Evolutionary conservation across 2,113 vertebrate species (phyloP).

Genomic region (Perca flavescens): DNA sequence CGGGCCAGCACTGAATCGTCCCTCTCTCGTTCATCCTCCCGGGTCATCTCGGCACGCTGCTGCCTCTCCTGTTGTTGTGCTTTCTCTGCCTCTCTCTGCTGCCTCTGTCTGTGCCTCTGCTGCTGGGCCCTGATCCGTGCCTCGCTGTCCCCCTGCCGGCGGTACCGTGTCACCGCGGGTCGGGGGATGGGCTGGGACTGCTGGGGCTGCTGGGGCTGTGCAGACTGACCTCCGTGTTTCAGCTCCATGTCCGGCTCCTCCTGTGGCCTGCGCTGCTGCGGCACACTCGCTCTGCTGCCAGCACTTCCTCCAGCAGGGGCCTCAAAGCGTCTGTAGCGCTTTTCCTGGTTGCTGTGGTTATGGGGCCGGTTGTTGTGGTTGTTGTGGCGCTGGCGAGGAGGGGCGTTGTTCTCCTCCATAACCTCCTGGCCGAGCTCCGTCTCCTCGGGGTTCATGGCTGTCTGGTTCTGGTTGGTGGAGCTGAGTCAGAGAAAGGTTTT

Average conservation of each 20-base stretch:
- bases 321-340: slow-evolving; percentile 73
- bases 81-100: slow-evolving; percentile 77
- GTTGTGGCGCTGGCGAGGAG: slow-evolving; percentile 62
- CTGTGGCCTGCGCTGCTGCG: slow-evolving; percentile 39
- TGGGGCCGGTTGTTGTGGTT: slow-evolving; percentile 60
- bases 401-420: slow-evolving; percentile 86
- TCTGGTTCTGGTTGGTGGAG: slow-evolving; percentile 50
- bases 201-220: slow-evolving; percentile 49
- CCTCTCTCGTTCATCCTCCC: slow-evolving; percentile 87
- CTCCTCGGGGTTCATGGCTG: slow-evolving; percentile 91
- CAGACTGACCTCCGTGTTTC: slow-evolving; percentile 61
- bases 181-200: slow-evolving; percentile 73
- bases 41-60: slow-evolving; percentile 42
- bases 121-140: slow-evolving; percentile 80
- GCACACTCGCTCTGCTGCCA: slow-evolving; percentile 20
- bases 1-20: slow-evolving; percentile 86
- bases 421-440: slow-evolving; percentile 85
- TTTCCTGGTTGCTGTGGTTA: slow-evolving; percentile 73
- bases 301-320: slow-evolving; percentile 37
- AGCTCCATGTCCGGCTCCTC: slow-evolving; percentile 74
- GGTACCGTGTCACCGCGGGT: slow-evolving; percentile 81
- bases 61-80: slow-evolving; percentile 58
- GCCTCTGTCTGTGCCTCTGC: slow-evolving; percentile 79
- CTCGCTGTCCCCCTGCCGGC: slow-evolving; percentile 82
- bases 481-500: slow-evolving; percentile 48